Evolutionary conservation across 2,797 vertebrate genomes (phyloP).

Genomic region (Astyanax mexicanus): DNA sequence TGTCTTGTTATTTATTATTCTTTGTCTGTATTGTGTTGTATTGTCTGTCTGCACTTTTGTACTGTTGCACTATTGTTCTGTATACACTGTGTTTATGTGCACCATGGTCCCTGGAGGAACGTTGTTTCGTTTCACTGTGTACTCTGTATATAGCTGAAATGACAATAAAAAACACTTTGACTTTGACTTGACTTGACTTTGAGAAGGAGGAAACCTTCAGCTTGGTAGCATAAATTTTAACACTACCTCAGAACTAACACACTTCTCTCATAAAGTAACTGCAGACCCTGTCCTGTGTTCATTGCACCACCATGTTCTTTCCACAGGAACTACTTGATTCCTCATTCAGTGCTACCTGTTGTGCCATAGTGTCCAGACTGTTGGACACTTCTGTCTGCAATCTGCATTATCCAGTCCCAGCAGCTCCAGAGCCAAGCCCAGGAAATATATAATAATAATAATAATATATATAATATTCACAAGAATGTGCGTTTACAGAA

Average conservation of each 20-base stretch:
- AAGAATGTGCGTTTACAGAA: conserved; percentile 1
- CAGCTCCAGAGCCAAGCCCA: not conserved
- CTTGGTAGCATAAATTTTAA: not conserved
- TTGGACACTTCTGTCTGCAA: not conserved
- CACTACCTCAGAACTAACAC: not conserved
- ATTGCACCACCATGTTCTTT: not conserved
- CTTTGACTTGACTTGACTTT: no score
- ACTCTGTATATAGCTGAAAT: no score
- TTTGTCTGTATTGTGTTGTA: no score
- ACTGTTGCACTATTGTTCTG: no score
- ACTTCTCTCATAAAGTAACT: not conserved
- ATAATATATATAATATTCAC: not conserved
- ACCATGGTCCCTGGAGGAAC: no score
- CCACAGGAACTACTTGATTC: not conserved
- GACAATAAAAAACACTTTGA: not conserved
- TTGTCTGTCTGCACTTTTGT: no score
- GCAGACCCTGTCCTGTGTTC: not conserved
- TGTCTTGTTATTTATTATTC: no score
- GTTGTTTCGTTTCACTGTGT: no score
- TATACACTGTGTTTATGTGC: no score
- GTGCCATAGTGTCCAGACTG: not conserved
- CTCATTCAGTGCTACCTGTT: not conserved
- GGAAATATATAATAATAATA: no score
- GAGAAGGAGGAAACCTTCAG: not conserved
- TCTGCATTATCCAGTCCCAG: not conserved